Evolutionary conservation across 2,113 vertebrate species (phyloP), one percentile per base, ranked within the genome.

Genomic region (Gavialis gangeticus): DNA sequence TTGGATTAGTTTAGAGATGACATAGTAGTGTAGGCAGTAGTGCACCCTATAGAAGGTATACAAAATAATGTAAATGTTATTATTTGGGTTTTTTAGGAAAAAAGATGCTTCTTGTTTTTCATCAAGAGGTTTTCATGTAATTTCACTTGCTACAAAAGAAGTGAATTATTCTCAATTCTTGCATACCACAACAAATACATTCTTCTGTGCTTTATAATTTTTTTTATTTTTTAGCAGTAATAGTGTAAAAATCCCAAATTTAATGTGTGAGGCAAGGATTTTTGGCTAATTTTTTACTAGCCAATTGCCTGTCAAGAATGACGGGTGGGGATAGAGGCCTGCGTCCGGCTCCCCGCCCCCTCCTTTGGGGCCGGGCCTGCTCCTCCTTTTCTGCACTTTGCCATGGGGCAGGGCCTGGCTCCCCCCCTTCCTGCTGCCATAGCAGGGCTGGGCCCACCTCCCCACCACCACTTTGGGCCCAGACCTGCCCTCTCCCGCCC

Each of bases 21-120:
- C 84, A 58, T 84, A 93, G 82, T 34, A 79, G 81, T 17, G 75
- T 87, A 64, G 85, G 88, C 79, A 91, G 86, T 93, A 89, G 86
- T 91, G 93, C 93, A 91, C 7, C 46, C 46, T 85, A 73, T 69
- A 64, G 94, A 96, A 95, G 87, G 12, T 83, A 97, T 96, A 91
- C 94, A 86, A 19, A 91, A 55, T 82, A 88, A 93, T 81, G 75
- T 55, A 27, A 11, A 71, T 91, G 85, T 34, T 87, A 87, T 95
- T 88, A 66, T 94, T 84, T 59, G 88, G 46, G 46, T 94, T 92
- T 92, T 60, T 84, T 22, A 84, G 90, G 64, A 92, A 95, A 91
- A 63, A 57, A 18, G 2, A 93, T 2, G 1, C 77, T 76, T 80
- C 87, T 84, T 97, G 83, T 62, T 94, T 91, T 91, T 87, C 79